Base-by-base conservation (phyloP, 2,888 invertebrate genomes). In the Oscheius sp. region DNA sequence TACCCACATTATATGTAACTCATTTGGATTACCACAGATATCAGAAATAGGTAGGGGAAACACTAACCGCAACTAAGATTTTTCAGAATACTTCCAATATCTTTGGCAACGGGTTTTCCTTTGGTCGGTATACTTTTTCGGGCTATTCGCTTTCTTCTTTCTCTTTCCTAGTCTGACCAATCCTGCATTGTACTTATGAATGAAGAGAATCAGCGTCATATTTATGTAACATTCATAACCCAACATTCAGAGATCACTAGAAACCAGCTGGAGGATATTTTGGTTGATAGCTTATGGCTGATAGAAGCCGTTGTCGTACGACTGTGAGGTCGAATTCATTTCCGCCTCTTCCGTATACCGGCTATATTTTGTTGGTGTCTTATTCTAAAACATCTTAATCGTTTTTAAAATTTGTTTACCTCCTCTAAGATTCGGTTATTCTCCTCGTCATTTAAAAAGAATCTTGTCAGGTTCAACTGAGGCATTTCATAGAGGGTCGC, bases 401-500 rank as follows among this genome's bases (percentile, higher is more conserved):
- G 17, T 6, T n/a, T 12, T 44, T 14, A 17, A 17, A 44, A 6
- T 20, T 45, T 9, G 20, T 22, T 41, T 33, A 67, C 67, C 33
- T 67, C 67, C n/a, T 45, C 57, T 12, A 67, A 24, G 12, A 67
- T 57, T 20, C 59, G 17, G 5, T 38, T 30, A 30, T 57, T 70
- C n/a, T 59, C 54, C 62, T 77, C 77, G 49, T 74, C 74, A 24
- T 72, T 74, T 4, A 80, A 68, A 65, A 80, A 79, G 61, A 79
- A 80, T 32, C 72, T 38, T 76, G 92, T 92, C 68, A 94, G 88
- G 87, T 94, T 93, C 80, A 94, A 89, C 88, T 94, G 92, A 3
- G 94, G 94, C 78, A 94, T 92, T 87, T 93, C 93, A 88, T 93
- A 93, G 88, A 93, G 92, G 28, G 93, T 91, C 1, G 92, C 92